A percentile compares a stretch with the other conserved stretches of the same genome.
phyloP scores from a whole-genome alignment of 2,888 invertebrate genomes.

The Carterocephalus palaemon region DNA sequence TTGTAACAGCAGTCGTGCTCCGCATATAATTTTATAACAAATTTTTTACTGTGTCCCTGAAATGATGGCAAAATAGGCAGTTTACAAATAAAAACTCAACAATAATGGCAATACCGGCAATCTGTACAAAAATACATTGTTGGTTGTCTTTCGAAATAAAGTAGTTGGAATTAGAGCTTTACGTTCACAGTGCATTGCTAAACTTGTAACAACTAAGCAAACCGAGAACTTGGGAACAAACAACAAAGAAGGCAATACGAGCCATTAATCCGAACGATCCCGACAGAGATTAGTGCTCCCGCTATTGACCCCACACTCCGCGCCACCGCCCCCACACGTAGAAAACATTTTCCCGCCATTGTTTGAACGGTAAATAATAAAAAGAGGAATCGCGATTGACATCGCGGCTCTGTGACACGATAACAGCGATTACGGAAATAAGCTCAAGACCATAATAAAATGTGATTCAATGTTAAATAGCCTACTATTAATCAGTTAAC shows the following conservation, averaged over 20 bases:
- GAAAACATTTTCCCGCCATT: slow-evolving; percentile 72
- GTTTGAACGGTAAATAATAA: slow-evolving; percentile 65
- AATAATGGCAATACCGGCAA: too few relatives aligned
- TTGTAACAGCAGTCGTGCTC: slow-evolving; percentile 21
- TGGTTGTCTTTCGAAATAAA: slow-evolving; percentile 2
- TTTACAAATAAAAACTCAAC: too few relatives aligned
- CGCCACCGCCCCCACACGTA: slow-evolving; percentile 54
- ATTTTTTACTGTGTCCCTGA: too few relatives aligned
- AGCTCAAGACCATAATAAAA: too few relatives aligned
- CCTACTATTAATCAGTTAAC: too few relatives aligned
- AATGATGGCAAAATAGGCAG: too few relatives aligned
- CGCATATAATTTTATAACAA: slow-evolving; percentile 22
- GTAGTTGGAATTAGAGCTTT: slow-evolving; percentile 8
- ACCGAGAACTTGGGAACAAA: slow-evolving; percentile 62
- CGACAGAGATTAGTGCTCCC: slow-evolving; percentile 71
- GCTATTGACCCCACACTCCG: slow-evolving; percentile 56
- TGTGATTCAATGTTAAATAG: too few relatives aligned
- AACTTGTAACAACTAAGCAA: slow-evolving; percentile 59
- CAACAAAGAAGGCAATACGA: slow-evolving; percentile 71
- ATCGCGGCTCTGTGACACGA: slow-evolving; percentile 46
- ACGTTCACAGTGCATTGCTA: slow-evolving; percentile 33
- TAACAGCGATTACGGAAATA: not conserved
- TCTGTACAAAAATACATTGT: not conserved
- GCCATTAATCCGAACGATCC: slow-evolving; percentile 73
- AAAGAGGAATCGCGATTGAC: slow-evolving; percentile 67